Base-by-base conservation (phyloP, 1,140 invertebrate genomes). In the Leptinotarsa defecta region DNA sequence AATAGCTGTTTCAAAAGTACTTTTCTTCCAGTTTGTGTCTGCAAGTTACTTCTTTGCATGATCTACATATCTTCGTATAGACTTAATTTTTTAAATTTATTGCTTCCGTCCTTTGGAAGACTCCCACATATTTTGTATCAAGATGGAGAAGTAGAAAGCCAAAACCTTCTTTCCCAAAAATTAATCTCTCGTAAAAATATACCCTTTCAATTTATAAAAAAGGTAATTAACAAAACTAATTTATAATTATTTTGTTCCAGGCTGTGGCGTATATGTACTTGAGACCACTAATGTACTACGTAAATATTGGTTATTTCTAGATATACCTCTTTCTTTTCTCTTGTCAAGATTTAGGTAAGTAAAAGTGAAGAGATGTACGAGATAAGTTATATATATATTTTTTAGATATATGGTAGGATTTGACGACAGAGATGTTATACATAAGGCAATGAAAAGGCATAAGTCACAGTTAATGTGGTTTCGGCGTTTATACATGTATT, bases 391-490 rank as follows among this genome's bases (percentile, higher is more conserved):
- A 43, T 11, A 6, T 43, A n/a, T 11, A 11, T 75, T 62, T 81
- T 82, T 19, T 78, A 91, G 90, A 86, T 91, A 89, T 84, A 89
- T 92, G 79, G 84, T 90, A 13, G 88, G 86, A 48, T 89, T 87
- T 85, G 86, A 86, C 19, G 88, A 91, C 74, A 88, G 90, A 52
- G 81, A 85, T 4, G 83, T 87, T 52, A 84, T 93, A 62, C 86
- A 92, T 85, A 86, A 88, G 79, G 96, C 96, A 3, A 98, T 98
- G 96, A 88, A 87, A 74, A 88, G 90, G 76, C 96, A 99, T 85
- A 86, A 89, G 80, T 95, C 95, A 17, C 97, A 99, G 85, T 91
- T 96, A 85, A 90, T 95, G 15, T 99, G 97, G 97, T 98, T 96
- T 85, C 89, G 97, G 76, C 91, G 91, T 82, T 87, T 98, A 6